Base-by-base conservation (phyloP, 1,140 invertebrate genomes). In the Marisa cornuarietis region DNA sequence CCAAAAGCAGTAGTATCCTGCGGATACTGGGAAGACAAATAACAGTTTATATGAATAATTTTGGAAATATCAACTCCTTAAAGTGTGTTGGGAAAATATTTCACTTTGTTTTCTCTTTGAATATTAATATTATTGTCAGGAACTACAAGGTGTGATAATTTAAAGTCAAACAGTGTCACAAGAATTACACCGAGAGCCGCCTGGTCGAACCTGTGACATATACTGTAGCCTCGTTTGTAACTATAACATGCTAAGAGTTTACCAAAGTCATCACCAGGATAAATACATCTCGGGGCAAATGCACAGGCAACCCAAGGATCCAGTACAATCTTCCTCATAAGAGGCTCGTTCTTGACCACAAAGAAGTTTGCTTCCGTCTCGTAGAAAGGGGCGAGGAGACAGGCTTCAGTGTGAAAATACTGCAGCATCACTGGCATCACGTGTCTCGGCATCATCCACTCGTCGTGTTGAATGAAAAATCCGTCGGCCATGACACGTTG, bases 281-380 rank as follows among this genome's bases (percentile, higher is more conserved):
- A 74, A n/a, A 74, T 13, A 62, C 72, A 74, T 2, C 24, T 24
- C 5, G 52, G 20, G 11, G 72, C 54, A 26, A 74, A 74, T 4
- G 72, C 52, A 52, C 72, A 74, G 26, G 72, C 72, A 0, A 74
- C 52, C 72, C 72, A 74, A 26, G 72, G 72, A 14, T 74, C 72
- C 52, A 74, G 51, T 11, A 74, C 31, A 24, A 24, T 52, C 20
- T 8, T 61, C 22, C 58, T 52, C 6, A 74, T 61, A 5, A 74
- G 62, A 3, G 18, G 52, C 6, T 74, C 54, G 72, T 74, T 74
- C 42, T 62, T 22, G 13, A 74, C n/a, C 0, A 49, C 72, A 24
- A 74, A 2, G 18, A 74, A 74, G 7, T 52, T 52, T 16, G 52
- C 72, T n/a, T 58, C 54, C 16, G 2, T 3, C 54, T 58, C 54